A percentile compares a stretch with the other conserved stretches of the same genome.
Conservation (phyloP, 53 echinoderm and acorn worm species). For the Crossaster papposus region DNA sequence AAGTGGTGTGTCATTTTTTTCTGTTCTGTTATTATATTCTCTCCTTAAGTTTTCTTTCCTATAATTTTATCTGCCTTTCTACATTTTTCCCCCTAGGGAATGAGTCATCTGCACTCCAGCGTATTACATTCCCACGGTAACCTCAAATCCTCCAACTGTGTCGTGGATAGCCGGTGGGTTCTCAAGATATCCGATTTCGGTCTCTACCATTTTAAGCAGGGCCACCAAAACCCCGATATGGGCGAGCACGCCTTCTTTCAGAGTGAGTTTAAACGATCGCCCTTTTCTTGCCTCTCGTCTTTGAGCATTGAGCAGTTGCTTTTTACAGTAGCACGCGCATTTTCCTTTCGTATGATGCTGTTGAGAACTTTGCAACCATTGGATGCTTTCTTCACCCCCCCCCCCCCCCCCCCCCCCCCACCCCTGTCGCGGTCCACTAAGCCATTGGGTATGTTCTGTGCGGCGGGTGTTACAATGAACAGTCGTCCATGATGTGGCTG, state of each 20-base stretch:
- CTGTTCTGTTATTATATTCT: neutral
- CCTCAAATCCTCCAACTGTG: constrained; percentile 92
- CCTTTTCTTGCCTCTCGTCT: neutral
- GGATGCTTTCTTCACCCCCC: too few relatives aligned
- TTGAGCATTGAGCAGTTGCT: too few relatives aligned
- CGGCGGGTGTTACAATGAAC: too few relatives aligned
- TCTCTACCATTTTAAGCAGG: constrained; percentile 76
- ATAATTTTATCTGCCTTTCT: neutral
- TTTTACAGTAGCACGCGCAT: too few relatives aligned
- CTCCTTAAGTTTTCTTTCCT: too few relatives aligned
- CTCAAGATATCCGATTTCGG: constrained; percentile 92
- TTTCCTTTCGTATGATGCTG: too few relatives aligned
- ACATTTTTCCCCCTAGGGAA: constrained; percentile 57
- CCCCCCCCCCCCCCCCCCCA: too few relatives aligned
- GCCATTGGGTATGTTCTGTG: too few relatives aligned
- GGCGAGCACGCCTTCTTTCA: constrained; percentile 73
- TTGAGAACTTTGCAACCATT: too few relatives aligned
- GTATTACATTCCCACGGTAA: constrained; percentile 90
- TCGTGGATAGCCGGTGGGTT: constrained; percentile 97
- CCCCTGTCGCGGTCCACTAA: too few relatives aligned
- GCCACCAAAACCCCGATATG: constrained; percentile 77
- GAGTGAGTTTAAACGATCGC: constrained; percentile 26
- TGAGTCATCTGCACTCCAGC: constrained; percentile 81
- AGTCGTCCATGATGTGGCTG: too few relatives aligned
- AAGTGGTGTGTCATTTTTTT: neutral